Evolutionary conservation across 1,140 invertebrate genomes (phyloP), one percentile per base, ranked within the genome.

Genomic region (Phortica variegata): DNA sequence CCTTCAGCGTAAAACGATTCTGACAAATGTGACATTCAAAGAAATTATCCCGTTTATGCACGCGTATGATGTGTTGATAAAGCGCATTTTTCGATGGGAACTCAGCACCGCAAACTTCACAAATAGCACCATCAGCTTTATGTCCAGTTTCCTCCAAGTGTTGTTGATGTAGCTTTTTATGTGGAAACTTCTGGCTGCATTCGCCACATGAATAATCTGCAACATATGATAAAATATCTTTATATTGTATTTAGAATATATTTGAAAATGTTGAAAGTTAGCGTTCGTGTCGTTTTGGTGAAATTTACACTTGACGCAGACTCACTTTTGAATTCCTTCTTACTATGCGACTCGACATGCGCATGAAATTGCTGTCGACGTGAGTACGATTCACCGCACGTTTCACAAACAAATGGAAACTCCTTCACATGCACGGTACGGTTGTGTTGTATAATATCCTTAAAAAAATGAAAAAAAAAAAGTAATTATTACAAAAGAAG

Each of bases 11-110:
- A 41, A 76, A 76, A 26, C 73, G 71, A 47, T 76, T 73, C 52
- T 76, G 71, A 58, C 73, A 76, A 63, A 76, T 73, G 66, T 75
- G 70, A 60, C 73, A 76, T 55, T 76, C 73, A 33, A 75, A 72
- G 52, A 68, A 75, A 39, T 73, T 75, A 36, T 73, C 73, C 34
- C 69, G 65, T 42, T 74, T 75, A 19, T 76, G 73, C 19, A 65
- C 68, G 5, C 65, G 58, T 8, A 71, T 65, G n/a, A 74, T 73
- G 52, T 75, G 73, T 54, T 75, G 73, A 43, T 70, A 68, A 1
- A 75, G 54, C 7, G 65, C 68, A 45, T 74, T 73, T 45, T 72
- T 70, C 6, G 68, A 72, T 12, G 60, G 56, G 6, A 75, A 76
- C 40, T 65, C 61, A 21, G 60, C 68, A 38, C 70, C 73, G 38